Evolutionary conservation across 2,888 invertebrate genomes (phyloP).

Genomic region (Hymenopus coronatus): DNA sequence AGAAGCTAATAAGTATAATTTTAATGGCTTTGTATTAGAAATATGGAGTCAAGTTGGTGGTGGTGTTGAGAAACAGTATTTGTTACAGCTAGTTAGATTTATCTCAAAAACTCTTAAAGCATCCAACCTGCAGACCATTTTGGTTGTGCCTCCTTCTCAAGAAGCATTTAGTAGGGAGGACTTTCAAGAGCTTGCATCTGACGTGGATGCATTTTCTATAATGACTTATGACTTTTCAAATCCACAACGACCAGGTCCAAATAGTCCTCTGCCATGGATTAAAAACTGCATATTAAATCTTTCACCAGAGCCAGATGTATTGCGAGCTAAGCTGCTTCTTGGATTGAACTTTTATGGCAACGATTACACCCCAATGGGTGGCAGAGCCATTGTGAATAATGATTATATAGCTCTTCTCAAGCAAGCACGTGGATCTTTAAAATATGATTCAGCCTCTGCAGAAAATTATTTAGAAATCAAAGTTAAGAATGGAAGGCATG

Average conservation of each 20-base stretch:
- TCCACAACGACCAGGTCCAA: slow-evolving; percentile 81
- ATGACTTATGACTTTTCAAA: slow-evolving; percentile 96
- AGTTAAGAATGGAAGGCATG: slow-evolving; percentile 65
- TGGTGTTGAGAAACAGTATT: slow-evolving; percentile 54
- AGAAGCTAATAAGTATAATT: slow-evolving; percentile 61
- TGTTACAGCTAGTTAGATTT: slow-evolving; percentile 62
- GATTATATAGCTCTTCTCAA: slow-evolving; percentile 76
- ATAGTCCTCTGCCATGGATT: slow-evolving; percentile 85
- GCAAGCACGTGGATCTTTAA: slow-evolving; percentile 70
- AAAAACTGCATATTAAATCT: slow-evolving; percentile 71
- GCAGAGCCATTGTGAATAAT: slow-evolving; percentile 75
- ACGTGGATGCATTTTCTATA: slow-evolving; percentile 84
- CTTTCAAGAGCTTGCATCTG: slow-evolving; percentile 71
- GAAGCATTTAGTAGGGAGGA: slow-evolving; percentile 72
- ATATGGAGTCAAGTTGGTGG: slow-evolving; percentile 82
- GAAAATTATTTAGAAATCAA: slow-evolving; percentile 85
- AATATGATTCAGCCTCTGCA: slow-evolving; percentile 71
- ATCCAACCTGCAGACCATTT: slow-evolving; percentile 57
- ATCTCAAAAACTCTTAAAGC: slow-evolving; percentile 54
- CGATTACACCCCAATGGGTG: slow-evolving; percentile 77
- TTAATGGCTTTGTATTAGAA: slow-evolving; percentile 89
- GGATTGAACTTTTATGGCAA: slow-evolving; percentile 95
- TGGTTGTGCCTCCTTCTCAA: slow-evolving; percentile 74
- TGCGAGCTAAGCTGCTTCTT: slow-evolving; percentile 74
- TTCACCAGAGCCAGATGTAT: slow-evolving; percentile 58